These are phyloP conservation scores for Trichonephila inaurata DNA, from an alignment of 1,140 invertebrate species.

Conservation along the genomic window DNA sequence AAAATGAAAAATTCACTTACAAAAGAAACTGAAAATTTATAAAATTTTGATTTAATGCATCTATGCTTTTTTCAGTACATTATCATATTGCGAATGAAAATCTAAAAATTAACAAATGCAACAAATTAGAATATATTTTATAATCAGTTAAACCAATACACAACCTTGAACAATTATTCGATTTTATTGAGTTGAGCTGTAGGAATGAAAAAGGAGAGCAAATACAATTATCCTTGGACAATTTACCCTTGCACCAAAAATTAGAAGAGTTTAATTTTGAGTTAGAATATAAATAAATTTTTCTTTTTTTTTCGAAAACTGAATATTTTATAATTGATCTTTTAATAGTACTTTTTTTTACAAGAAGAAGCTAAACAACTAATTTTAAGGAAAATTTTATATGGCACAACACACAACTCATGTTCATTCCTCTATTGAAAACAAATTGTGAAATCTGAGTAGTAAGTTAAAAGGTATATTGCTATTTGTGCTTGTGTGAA, in stretches of 20 bases:
- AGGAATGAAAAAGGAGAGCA: background rate
- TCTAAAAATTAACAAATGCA: background rate
- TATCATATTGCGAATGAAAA: background rate
- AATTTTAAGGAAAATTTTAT: background rate
- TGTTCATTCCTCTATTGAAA: too few relatives aligned
- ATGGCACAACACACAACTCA: background rate
- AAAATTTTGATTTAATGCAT: background rate
- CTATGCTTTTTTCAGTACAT: background rate
- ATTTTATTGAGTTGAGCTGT: slow-evolving; percentile 3
- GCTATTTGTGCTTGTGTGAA: too few relatives aligned
- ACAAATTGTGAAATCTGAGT: too few relatives aligned
- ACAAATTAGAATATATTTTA: background rate
- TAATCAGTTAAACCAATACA: slow-evolving; percentile 13
- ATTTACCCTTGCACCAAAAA: background rate
- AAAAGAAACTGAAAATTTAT: background rate
- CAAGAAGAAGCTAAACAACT: background rate
- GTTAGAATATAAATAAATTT: background rate
- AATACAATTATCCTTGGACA: background rate
- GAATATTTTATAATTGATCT: background rate
- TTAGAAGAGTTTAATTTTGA: background rate
- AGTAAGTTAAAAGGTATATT: too few relatives aligned
- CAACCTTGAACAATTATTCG: slow-evolving; percentile 35
- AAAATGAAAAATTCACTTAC: background rate
- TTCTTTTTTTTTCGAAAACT: background rate
- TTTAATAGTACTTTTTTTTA: background rate